Conservation (phyloP, 2,797 vertebrate species). For the Hypotaenidia philippensis region DNA sequence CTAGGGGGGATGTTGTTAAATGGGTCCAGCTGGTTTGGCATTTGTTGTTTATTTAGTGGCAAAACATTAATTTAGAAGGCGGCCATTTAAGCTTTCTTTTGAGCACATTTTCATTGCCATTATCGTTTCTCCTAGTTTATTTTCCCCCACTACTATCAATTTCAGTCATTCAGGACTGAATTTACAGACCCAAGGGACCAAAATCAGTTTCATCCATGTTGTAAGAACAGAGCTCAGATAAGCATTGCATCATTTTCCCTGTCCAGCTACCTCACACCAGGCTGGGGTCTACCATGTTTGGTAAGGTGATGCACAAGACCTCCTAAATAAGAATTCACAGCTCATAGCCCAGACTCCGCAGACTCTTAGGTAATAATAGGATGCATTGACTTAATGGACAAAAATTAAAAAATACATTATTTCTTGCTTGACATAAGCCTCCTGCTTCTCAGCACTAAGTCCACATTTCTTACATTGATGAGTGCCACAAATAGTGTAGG, state of each 20-base stretch:
- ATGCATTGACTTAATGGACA: neutral
- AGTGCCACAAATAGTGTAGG: neutral
- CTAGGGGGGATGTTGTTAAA: neutral
- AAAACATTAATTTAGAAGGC: neutral
- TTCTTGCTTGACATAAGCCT: neutral
- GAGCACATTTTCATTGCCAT: neutral
- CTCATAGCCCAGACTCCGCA: neutral
- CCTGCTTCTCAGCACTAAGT: neutral
- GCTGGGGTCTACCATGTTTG: neutral
- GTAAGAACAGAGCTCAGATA: neutral
- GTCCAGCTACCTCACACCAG: neutral
- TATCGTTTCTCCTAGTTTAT: neutral
- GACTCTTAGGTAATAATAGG: neutral
- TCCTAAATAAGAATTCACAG: neutral
- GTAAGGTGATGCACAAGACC: neutral
- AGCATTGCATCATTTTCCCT: neutral
- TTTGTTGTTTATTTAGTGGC: conserved; percentile 29
- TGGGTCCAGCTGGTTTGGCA: neutral
- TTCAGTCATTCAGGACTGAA: neutral
- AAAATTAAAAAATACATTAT: neutral
- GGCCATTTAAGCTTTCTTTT: neutral
- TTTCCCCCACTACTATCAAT: neutral
- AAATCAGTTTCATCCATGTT: neutral
- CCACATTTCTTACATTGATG: neutral
- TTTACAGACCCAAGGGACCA: neutral